Base-by-base conservation (phyloP, 2,797 vertebrate species). In the Anabas testudineus region DNA sequence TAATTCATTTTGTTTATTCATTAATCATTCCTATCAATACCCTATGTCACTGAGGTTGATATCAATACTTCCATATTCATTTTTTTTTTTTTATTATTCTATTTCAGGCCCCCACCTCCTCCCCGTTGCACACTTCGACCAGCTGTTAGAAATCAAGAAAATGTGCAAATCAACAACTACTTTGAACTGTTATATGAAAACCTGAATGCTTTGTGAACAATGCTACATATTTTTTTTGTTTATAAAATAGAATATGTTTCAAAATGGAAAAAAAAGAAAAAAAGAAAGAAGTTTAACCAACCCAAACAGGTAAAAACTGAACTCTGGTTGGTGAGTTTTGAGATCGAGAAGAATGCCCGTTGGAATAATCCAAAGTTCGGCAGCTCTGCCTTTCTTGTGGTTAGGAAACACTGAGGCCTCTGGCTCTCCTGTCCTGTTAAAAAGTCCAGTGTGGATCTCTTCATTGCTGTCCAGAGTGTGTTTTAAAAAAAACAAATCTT, bases 151-250 rank as follows among this genome's bases (percentile, higher is more conserved):
- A 94, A 92, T 91, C 90, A 91, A 90, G 82, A 84, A 90, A 87
- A 90, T 93, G 93, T 94, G 94, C 94, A 95, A 94, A 93, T 92
- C 85, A 92, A 91, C 84, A 57, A 91, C 90, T 90, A 90, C 84
- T 89, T 91, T 91, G 84, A 88, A 91, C 86, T 90, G 87, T 91
- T 90, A 78, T 91, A 91, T 91, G 92, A 94, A 94, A 94, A 95
- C 95, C 94, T 95, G 94, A 95, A 95, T 95, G 94, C 94, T 95
- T 93, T 92, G 94, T 90, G 94, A 95, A 95, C 94, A 95, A 95
- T 97, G 95, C 95, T 96, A 97, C 95, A 97, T 96, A 94, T 95
- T 92, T 73, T 84, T 88, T 84, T 88, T 90, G 87, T 91, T 91
- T 90, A 90, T 81, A 90, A 92, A 92, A 92, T 91, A 91, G 83